Percentiles rank a stretch among this genome's conserved stretches.
Evolutionary conservation across 2,113 vertebrate species (phyloP).

Genomic region (Thermophis baileyi): DNA sequence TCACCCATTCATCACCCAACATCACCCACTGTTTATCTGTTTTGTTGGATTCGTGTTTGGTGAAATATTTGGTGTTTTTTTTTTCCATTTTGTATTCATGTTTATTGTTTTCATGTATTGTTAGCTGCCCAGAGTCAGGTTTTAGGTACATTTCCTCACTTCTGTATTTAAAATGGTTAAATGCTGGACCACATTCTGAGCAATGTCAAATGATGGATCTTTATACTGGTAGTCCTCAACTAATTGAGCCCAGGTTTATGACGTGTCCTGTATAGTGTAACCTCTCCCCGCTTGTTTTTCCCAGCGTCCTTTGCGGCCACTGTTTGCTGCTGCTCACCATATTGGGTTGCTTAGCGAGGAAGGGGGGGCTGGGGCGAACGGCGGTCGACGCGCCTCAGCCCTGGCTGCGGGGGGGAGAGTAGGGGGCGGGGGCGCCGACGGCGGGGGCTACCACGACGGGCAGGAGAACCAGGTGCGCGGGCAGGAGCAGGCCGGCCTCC

Average conservation of each 20-base stretch:
- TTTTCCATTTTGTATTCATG: neutral
- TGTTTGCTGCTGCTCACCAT: slow-evolving; percentile 69
- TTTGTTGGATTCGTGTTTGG: neutral
- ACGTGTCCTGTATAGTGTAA: slow-evolving; percentile 24
- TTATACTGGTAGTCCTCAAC: neutral
- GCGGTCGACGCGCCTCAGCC: neutral
- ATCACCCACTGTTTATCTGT: too few species aligned
- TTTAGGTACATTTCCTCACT: neutral
- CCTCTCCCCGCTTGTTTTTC: slow-evolving; percentile 62
- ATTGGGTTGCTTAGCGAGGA: slow-evolving; percentile 66
- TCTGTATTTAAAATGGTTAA: neutral
- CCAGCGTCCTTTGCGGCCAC: slow-evolving; percentile 75
- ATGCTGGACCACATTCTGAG: neutral
- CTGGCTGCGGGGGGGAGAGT: neutral
- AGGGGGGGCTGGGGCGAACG: neutral
- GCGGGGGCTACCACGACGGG: slow-evolving; percentile 5
- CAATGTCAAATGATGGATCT: neutral
- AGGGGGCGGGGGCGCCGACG: neutral
- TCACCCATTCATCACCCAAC: too few species aligned
- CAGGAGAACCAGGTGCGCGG: neutral
- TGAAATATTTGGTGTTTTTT: neutral
- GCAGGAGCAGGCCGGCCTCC: neutral
- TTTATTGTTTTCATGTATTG: neutral
- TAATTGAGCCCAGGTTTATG: neutral
- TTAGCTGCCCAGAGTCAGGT: neutral